Evolutionary conservation across 2,888 invertebrate species (phyloP), one percentile per base, ranked within the genome.

Genomic region (Clusia tigrina): DNA sequence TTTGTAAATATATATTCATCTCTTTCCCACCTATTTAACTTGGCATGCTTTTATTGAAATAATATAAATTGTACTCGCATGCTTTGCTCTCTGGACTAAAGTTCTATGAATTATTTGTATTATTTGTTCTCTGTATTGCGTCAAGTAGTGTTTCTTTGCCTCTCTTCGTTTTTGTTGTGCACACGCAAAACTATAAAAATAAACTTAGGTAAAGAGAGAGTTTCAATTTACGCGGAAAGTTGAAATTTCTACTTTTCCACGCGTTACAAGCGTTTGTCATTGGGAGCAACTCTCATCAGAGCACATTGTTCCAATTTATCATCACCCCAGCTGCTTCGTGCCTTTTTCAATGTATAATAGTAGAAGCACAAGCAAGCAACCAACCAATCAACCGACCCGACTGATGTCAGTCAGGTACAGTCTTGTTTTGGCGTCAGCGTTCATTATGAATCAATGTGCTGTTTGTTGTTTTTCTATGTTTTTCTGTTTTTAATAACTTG

Each of bases 21-120:
- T 56, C 60, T 58, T 60, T 66, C 25, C 17, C 42, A 60, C 48
- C 48, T 1, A 38, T 62, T 56, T 24, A 64, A 56, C 66, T 67
- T 69, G 69, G 54, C 53, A 65, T 63, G 65, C 64, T 67, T 68
- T 69, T 66, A 65, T 66, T n/a, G n/a, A n/a, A n/a, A n/a, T n/a
- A n/a, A n/a, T n/a, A n/a, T n/a, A n/a, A n/a, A n/a, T n/a, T 65
- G 60, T 64, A 66, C 60, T 61, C 60, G 24, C 24, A 24, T 18
- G 57, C 22, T 56, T n/a, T 5, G 20, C 20, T 48, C 32, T 9
- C 24, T 17, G 42, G 3, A 48, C 58, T 58, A 58, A 9, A 32
- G 32, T 32, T 32, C n/a, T n/a, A n/a, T n/a, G n/a, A n/a, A n/a
- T 32, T 32, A 32, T 32, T 32, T 32, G 6, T n/a, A 9, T 32